These are phyloP conservation scores for Varecia variegata DNA, from an alignment of 2,797 vertebrate genomes.

Conservation along the genomic window DNA sequence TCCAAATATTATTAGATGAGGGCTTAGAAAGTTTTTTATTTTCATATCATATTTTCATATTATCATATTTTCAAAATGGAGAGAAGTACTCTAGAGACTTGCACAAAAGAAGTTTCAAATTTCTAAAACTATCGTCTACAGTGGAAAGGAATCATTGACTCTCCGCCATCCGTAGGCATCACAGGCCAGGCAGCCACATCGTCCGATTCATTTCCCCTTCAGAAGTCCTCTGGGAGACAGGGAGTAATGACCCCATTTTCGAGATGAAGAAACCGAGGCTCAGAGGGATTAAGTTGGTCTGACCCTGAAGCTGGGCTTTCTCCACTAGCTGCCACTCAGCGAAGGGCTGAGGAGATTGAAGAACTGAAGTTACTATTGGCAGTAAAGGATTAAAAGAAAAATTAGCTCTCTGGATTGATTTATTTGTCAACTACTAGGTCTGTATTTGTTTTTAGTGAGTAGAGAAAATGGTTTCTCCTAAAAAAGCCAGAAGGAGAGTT, in stretches of 20 bases:
- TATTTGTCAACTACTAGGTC: conserved; percentile 9
- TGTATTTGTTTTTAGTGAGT: conserved; percentile 39
- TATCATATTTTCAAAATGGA: not conserved
- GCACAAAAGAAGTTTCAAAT: not conserved
- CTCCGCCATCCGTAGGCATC: not conserved
- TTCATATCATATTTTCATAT: not conserved
- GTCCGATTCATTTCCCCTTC: not conserved
- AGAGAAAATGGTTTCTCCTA: conserved; percentile 30
- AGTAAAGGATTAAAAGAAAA: not conserved
- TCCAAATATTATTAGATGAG: not conserved
- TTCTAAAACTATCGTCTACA: not conserved
- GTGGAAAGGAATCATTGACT: not conserved
- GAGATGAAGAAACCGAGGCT: not conserved
- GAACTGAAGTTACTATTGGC: not conserved
- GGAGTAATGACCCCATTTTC: not conserved
- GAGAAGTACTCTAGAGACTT: not conserved
- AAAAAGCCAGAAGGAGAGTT: not conserved
- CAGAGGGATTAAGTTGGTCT: not conserved
- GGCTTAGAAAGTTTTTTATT: not conserved
- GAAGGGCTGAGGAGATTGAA: not conserved
- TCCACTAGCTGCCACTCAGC: not conserved
- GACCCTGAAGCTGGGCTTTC: not conserved
- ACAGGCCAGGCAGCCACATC: rapidly evolving
- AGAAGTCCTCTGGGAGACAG: not conserved
- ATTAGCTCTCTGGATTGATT: not conserved